Base-by-base conservation (phyloP, 2,888 invertebrate genomes). In the Patella depressa region DNA sequence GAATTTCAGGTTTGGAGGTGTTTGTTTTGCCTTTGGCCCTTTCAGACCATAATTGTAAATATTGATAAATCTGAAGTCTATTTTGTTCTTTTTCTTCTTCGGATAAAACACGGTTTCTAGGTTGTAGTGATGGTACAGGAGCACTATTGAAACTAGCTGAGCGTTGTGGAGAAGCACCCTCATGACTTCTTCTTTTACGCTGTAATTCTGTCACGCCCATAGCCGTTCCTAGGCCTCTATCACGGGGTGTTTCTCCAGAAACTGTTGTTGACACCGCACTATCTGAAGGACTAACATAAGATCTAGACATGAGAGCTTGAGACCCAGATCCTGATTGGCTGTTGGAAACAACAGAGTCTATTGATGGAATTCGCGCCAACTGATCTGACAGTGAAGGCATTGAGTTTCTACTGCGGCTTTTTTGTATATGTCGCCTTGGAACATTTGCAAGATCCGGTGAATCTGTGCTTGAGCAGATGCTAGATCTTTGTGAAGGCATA, bases 31-130 rank as follows among this genome's bases (percentile, higher is more conserved):
- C 86, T 76, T 83, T 86, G 73, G 86, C 85, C 76, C 87, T 86
- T 76, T 88, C 87, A 55, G 88, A 88, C 90, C 90, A 90, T 72
- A 85, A 81, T 81, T 89, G 86, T 73, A 90, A 82, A 73, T 89
- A 87, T 77, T 89, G 89, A 73, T 86, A 88, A 74, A 89, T 89
- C 71, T 86, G 86, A 73, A 89, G 88, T 71, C 89, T 79, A 78
- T 87, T 88, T 73, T 88, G 86, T 73, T 87, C 86, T 73, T 86
- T 87, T 78, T 89, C 88, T 72, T 89, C 88, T 17, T 88, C 86
- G 59, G 87, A 87, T 53, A 88, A 78, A n/a, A 86, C 81, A 34
- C 89, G 78, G 4, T 80, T 82, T 7, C 88, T 80, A 34, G 86
- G 85, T 19, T 84, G 83, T 53, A 87, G 87, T 24, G 87, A 86